Conservation (phyloP, 1,140 invertebrate species). For the Drosophila ficusphila region DNA sequence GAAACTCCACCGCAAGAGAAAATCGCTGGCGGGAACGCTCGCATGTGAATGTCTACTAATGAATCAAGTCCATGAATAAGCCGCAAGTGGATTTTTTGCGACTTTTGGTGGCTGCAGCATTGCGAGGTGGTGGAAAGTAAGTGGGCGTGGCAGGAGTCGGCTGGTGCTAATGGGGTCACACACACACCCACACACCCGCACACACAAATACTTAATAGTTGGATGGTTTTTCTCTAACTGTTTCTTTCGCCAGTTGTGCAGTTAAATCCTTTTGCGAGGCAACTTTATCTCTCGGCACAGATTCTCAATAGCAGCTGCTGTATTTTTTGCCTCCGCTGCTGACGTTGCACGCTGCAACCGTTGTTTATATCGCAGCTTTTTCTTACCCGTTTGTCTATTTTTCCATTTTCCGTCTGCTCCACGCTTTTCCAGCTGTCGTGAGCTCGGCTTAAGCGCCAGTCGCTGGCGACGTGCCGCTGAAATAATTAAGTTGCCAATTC, state of each 20-base stretch:
- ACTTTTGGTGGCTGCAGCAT: conserved; percentile 5
- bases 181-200: conserved; percentile 26
- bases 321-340: conserved; percentile 11
- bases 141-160: conserved; percentile 23
- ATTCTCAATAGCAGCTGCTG: conserved; percentile 69
- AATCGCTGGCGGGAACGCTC: conserved; percentile 26
- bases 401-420: conserved; percentile 33
- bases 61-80: conserved; percentile 64
- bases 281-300: conserved; percentile 76
- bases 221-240: conserved; percentile 2
- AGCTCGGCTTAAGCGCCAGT: conserved; percentile 64
- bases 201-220: conserved; percentile 8
- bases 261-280: conserved; percentile 68
- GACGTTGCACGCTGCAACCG: conserved; percentile 51
- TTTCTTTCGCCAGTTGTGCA: conserved; percentile 44
- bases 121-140: background rate
- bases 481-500: conserved; percentile 77
- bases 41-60: conserved; percentile 41
- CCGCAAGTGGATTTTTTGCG: conserved; percentile 26
- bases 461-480: conserved; percentile 65
- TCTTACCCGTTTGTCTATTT: conserved; percentile 16
- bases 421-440: conserved; percentile 62
- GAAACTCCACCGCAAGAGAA: background rate
- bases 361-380: conserved; percentile 65
- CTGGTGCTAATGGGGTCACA: conserved; percentile 52